Evolutionary conservation across 2,797 vertebrate genomes (phyloP).

Genomic region (Diglossa cyanea): DNA sequence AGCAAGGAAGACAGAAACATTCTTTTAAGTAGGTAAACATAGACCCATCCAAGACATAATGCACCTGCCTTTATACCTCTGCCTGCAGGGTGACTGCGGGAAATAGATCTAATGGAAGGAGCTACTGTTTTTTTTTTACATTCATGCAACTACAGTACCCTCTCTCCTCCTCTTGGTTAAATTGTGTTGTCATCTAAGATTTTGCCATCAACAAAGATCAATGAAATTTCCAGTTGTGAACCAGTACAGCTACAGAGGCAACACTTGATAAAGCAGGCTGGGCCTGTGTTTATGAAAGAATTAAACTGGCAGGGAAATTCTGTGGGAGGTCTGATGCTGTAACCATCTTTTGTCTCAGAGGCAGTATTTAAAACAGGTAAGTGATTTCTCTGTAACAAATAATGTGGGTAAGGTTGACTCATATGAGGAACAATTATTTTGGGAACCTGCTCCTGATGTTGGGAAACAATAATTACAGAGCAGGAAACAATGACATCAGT

Average conservation of each 20-base stretch:
- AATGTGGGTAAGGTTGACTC: background rate
- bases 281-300: background rate
- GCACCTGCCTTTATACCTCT: background rate
- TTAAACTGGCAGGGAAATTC: background rate
- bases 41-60: background rate
- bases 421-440: background rate
- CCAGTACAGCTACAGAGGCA: background rate
- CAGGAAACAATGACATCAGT: background rate
- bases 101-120: background rate
- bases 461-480: conserved; percentile 22
- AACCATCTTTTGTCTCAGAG: background rate
- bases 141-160: background rate
- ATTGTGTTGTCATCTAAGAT: background rate
- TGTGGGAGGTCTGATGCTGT: background rate
- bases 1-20: background rate
- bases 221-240: background rate
- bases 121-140: no score
- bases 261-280: background rate
- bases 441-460: background rate
- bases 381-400: background rate
- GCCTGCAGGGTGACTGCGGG: background rate
- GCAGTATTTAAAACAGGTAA: background rate
- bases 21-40: background rate
- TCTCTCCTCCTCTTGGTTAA: background rate
- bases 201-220: background rate